Base-by-base conservation (phyloP, 1,140 invertebrate genomes). In the Drosophila saltans region DNA sequence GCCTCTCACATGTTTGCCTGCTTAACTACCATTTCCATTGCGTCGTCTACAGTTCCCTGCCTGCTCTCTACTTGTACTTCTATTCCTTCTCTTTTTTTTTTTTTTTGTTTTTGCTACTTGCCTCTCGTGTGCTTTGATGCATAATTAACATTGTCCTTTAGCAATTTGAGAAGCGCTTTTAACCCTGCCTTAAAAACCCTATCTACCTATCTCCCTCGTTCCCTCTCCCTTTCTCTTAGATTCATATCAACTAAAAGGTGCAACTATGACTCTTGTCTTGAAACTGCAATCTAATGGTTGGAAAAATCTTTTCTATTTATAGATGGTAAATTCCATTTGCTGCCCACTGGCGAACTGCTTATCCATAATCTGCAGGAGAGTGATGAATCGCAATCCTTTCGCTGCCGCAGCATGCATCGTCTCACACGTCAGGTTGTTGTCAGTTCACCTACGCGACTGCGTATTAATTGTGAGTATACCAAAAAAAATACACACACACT, bases 291-390 rank as follows among this genome's bases (percentile, higher is more conserved):
- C 2, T 30, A 30, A 30, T 16, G 0, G 16, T 16, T 16, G 28
- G 4, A 36, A 36, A 36, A 6, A 36, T 36, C 33, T 36, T 6
- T 28, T 55, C 33, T 41, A 45, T 93, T 92, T 8, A 26, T 93
- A 96, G 96, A 96, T 92, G 96, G 96, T 67, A 96, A 96, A 92
- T 97, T 96, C 91, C 96, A 96, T 92, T 94, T 96, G 74, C 93
- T 96, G 72, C 95, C 96, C 63, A 96, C 95, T n/a, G 96, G 96
- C 41, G 96, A 97, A 92, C 93, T 97, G 70, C 93, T 97, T 79
- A 95, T 97, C 65, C 95, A 96, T 91, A 95, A 96, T 86, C 93
- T 96, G 72, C 95, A 96, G 81, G 95, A 95, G 91, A 95, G 94
- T 89, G 96, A 97, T 92, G 95, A 96, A 83, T 95, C 95, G 84